Conservation (phyloP, 2,888 invertebrate genomes). For the Saturnia pavonia region DNA sequence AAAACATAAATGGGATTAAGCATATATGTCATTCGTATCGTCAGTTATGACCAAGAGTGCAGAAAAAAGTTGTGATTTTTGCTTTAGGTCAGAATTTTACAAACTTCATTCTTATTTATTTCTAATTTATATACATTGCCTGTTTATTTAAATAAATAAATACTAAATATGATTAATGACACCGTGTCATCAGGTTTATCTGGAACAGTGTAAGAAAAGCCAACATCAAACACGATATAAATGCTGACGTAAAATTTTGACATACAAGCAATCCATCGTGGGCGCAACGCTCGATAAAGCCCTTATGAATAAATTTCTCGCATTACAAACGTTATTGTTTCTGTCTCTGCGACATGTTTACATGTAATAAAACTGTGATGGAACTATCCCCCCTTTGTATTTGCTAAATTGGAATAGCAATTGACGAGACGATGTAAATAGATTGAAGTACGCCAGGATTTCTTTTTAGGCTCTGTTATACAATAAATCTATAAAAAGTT, state of each 20-base stretch:
- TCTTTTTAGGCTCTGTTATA: neutral
- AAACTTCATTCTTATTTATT: too few species aligned
- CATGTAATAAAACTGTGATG: constrained; percentile 9
- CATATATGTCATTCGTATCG: too few species aligned
- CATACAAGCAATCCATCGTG: neutral
- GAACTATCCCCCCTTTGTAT: constrained; percentile 21
- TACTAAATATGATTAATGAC: neutral
- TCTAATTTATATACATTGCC: too few species aligned
- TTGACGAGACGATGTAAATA: constrained; percentile 12
- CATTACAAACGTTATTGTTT: constrained; percentile 8
- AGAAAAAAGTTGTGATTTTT: too few species aligned
- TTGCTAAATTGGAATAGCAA: constrained; percentile 10
- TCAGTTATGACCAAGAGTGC: too few species aligned
- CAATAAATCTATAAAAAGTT: neutral
- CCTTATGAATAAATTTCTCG: constrained; percentile 9
- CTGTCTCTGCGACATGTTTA: neutral
- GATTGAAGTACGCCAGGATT: neutral
- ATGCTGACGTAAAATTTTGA: neutral
- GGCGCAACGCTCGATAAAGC: neutral
- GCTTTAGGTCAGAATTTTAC: too few species aligned
- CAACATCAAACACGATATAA: neutral
- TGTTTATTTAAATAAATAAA: too few species aligned
- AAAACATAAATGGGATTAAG: too few species aligned
- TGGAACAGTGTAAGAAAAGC: neutral
- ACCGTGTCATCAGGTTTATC: neutral